Percentiles rank a stretch among this genome's conserved stretches.
Evolutionary conservation across 1,140 invertebrate genomes (phyloP).

Genomic region (Penaeus japonicus): DNA sequence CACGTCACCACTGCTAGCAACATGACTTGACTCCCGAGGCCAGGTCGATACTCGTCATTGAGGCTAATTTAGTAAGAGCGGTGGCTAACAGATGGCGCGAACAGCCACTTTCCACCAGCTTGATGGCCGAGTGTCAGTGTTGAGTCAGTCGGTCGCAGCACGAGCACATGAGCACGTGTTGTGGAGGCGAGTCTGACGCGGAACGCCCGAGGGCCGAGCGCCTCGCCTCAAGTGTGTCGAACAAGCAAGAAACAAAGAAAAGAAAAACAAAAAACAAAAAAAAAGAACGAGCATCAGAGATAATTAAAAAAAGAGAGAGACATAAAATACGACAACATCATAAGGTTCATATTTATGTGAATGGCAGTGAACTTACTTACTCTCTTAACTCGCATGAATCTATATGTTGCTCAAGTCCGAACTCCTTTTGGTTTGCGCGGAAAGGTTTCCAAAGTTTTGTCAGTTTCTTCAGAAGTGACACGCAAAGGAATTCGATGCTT

Average conservation of each 20-base stretch:
- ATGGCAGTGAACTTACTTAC: too few species aligned
- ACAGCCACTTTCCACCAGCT: constrained; percentile 22
- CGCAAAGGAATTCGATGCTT: too few species aligned
- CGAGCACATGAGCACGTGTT: neutral
- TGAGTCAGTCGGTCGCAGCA: neutral
- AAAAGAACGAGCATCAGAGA: too few species aligned
- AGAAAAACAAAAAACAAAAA: neutral
- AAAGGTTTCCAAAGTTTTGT: too few species aligned
- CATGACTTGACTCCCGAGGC: constrained; percentile 36
- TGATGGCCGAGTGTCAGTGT: constrained; percentile 6
- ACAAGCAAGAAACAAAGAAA: neutral
- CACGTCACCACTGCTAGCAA: constrained; percentile 33
- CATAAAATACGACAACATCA: too few species aligned
- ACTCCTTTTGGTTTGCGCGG: too few species aligned
- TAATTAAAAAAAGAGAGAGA: too few species aligned
- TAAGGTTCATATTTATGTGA: too few species aligned
- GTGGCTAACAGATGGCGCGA: constrained; percentile 47
- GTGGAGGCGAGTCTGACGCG: neutral
- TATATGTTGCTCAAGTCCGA: too few species aligned
- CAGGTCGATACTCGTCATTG: constrained; percentile 47
- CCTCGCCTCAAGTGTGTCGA: neutral
- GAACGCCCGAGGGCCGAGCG: too few species aligned
- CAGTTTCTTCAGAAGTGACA: too few species aligned
- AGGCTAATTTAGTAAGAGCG: constrained; percentile 41
- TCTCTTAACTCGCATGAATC: too few species aligned